Base-by-base conservation (phyloP, 2,797 vertebrate genomes). In the Adrianichthys oophorus region DNA sequence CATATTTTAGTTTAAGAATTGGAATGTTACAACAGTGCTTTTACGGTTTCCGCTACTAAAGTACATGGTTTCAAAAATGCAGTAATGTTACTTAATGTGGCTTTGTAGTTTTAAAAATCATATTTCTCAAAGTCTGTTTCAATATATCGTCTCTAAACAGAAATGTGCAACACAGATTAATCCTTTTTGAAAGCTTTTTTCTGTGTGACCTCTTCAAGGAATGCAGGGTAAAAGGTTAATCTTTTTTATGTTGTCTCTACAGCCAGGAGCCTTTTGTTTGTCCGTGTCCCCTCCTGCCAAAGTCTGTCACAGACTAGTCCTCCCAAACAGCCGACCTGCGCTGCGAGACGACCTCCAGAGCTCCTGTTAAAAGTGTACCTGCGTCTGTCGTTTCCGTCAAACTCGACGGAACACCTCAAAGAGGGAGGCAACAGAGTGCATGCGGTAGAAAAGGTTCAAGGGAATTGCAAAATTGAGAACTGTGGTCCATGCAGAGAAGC, bases 381-480 rank as follows among this genome's bases (percentile, higher is more conserved):
- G 61, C 40, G 67, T 70, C 63, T 47, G 40, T 76, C 46, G 41
- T 63, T 52, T 29, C 19, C 17, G 49, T 92, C 87, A 94, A 74
- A 91, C 88, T 49, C 83, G 86, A 42, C 83, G 80, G 70, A 92
- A 98, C 70, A 99, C 95, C 80, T 99, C 98, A 48, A 98, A 97
- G 65, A 99, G 95, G 2, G 95, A 94, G 59, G 95, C 95, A 23
- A 97, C 96, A 26, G 96, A 95, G 56, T 99, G 98, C 94, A 99
- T 98, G 47, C 96, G 93, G 81, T 99, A 99, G 90, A 99, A 99
- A 85, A 99, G 95, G 76, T 93, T 97, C 76, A 99, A 92, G 41
- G 98, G 98, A 85, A 99, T 94, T 0, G 95, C 95, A 50, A 99
- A 94, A 87, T 98, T 99, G 80, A 99, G 95, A 81, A 98, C 92